Conservation (phyloP, 35 echinoderm and acorn worm genomes). For the Anneissia japonica region DNA sequence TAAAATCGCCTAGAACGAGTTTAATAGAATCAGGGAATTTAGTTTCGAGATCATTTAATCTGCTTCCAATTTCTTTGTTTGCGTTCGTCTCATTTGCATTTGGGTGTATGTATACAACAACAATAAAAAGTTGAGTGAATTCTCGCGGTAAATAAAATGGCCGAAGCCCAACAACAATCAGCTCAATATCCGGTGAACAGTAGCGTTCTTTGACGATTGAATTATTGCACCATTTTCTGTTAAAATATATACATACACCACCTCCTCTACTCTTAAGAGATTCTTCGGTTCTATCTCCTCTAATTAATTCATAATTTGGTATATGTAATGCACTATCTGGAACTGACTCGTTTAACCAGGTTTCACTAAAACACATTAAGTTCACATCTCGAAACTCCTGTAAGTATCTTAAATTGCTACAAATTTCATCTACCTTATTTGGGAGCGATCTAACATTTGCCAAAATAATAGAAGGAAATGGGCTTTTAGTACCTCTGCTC, state of each 20-base stretch:
- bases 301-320: slow-evolving; percentile 4
- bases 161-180: not conserved
- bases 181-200: slow-evolving; percentile 22
- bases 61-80: not conserved
- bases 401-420: too few species aligned
- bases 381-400: slow-evolving; percentile 23
- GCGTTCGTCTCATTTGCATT: not conserved
- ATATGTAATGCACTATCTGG: slow-evolving; percentile 33
- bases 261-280: slow-evolving; percentile 23
- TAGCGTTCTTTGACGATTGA: slow-evolving; percentile 5
- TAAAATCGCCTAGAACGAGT: not conserved
- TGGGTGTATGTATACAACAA: not conserved
- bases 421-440: slow-evolving; percentile 16
- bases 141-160: not conserved
- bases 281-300: slow-evolving; percentile 44
- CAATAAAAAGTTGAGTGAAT: not conserved
- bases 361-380: slow-evolving; percentile 37
- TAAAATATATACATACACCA: slow-evolving; percentile 6
- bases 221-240: not conserved
- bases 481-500: too few species aligned
- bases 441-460: not conserved
- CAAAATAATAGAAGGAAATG: slow-evolving; percentile 6
- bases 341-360: slow-evolving; percentile 37
- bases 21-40: not conserved
- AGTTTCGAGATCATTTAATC: not conserved